Conservation (phyloP, 2,888 invertebrate species). For the Scaptomyza parva region DNA sequence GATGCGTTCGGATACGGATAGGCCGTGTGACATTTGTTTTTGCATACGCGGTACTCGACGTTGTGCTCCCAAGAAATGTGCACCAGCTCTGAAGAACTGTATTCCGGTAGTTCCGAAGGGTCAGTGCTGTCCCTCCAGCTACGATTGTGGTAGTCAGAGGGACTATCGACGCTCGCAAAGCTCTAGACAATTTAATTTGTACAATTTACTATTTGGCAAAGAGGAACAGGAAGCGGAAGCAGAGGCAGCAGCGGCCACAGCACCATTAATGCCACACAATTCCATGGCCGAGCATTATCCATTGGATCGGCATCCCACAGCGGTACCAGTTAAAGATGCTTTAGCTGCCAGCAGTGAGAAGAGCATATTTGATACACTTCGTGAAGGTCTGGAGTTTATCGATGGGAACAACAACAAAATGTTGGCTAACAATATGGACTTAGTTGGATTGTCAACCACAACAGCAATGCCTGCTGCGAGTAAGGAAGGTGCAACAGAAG, state of each 20-base stretch:
- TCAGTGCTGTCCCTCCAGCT: constrained; percentile 94
- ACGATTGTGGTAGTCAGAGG: constrained; percentile 89
- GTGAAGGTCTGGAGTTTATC: constrained; percentile 83
- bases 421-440: constrained; percentile 73
- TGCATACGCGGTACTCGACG: constrained; percentile 90
- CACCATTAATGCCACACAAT: constrained; percentile 46
- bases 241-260: constrained; percentile 36
- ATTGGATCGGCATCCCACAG: constrained; percentile 75
- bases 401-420: constrained; percentile 81
- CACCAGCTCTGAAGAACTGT: constrained; percentile 91
- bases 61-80: constrained; percentile 91
- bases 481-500: constrained; percentile 1
- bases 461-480: constrained; percentile 17
- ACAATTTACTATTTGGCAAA: constrained; percentile 82
- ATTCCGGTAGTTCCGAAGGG: constrained; percentile 90
- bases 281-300: constrained; percentile 76
- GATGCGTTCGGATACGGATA: constrained; percentile 86
- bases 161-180: constrained; percentile 78
- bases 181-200: constrained; percentile 83
- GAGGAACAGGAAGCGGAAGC: constrained; percentile 65
- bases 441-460: constrained; percentile 47
- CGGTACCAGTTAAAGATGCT: constrained; percentile 34
- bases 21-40: constrained; percentile 91
- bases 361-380: constrained; percentile 82
- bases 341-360: constrained; percentile 75